These are phyloP conservation scores for Prunella strophiata DNA, from an alignment of 2,797 vertebrate genomes.

Conservation along the genomic window DNA sequence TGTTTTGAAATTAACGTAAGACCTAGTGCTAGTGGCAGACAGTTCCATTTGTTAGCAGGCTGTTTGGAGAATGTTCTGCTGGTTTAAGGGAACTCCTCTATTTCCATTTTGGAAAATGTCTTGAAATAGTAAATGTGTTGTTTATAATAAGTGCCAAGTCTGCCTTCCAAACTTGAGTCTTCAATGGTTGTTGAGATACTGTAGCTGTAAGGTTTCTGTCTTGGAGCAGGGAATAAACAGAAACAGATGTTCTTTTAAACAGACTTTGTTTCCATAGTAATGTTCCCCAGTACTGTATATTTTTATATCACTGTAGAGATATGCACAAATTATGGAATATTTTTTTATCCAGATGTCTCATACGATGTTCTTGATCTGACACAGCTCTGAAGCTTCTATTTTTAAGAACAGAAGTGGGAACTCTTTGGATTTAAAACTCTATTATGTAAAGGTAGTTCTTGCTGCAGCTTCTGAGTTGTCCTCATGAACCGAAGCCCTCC, in stretches of 20 bases:
- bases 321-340: background rate
- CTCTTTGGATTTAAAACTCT: background rate
- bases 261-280: slow-evolving; percentile 51
- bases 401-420: background rate
- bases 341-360: slow-evolving; percentile 16
- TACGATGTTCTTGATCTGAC: background rate
- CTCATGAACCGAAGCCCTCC: background rate
- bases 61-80: background rate
- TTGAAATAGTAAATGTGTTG: background rate
- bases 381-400: background rate
- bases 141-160: background rate
- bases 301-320: slow-evolving; percentile 7
- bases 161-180: background rate
- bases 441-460: background rate
- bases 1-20: background rate
- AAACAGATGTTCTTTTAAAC: slow-evolving; percentile 38
- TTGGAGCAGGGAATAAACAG: slow-evolving; percentile 7
- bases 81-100: background rate
- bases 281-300: background rate
- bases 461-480: background rate
- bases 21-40: background rate
- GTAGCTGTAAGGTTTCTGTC: background rate
- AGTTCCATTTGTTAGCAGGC: background rate
- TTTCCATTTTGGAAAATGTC: background rate
- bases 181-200: background rate